These are phyloP conservation scores for Bradypodion ventrale DNA, from an alignment of 2,797 vertebrate genomes.

Conservation along the genomic window DNA sequence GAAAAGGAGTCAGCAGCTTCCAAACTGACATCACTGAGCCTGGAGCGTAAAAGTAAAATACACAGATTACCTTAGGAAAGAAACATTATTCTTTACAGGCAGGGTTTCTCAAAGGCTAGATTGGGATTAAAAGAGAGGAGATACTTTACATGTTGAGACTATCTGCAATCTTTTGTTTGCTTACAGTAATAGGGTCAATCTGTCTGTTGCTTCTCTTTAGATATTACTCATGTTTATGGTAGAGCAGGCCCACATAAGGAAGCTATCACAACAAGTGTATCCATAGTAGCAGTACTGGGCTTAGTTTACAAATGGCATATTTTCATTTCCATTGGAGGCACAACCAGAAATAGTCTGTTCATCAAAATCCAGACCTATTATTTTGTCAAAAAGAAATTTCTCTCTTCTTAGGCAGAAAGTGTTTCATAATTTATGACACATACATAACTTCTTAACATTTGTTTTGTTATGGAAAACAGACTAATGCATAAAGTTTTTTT, in stretches of 20 bases:
- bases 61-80: conserved; percentile 30
- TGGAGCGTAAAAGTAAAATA: conserved; percentile 44
- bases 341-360: conserved; percentile 37
- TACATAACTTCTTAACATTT: conserved; percentile 30
- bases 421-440: conserved; percentile 2
- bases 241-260: background rate
- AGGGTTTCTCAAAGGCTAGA: background rate
- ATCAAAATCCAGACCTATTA: conserved; percentile 28
- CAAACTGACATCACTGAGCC: conserved; percentile 76
- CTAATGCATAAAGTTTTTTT: background rate
- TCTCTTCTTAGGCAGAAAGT: conserved; percentile 15
- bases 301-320: conserved; percentile 36
- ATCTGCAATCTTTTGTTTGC: background rate
- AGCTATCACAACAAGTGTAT: conserved; percentile 27
- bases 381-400: conserved; percentile 39
- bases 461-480: conserved; percentile 27
- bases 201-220: background rate
- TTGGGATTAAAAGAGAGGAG: background rate
- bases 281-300: conserved; percentile 33
- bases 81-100: background rate
- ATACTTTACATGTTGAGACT: background rate
- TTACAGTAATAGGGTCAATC: conserved; percentile 16
- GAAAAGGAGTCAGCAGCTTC: conserved; percentile 75
- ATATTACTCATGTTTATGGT: conserved; percentile 39
- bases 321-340: conserved; percentile 37